Base-by-base conservation (phyloP, 1,140 invertebrate species). In the Drosophila carrolli region DNA sequence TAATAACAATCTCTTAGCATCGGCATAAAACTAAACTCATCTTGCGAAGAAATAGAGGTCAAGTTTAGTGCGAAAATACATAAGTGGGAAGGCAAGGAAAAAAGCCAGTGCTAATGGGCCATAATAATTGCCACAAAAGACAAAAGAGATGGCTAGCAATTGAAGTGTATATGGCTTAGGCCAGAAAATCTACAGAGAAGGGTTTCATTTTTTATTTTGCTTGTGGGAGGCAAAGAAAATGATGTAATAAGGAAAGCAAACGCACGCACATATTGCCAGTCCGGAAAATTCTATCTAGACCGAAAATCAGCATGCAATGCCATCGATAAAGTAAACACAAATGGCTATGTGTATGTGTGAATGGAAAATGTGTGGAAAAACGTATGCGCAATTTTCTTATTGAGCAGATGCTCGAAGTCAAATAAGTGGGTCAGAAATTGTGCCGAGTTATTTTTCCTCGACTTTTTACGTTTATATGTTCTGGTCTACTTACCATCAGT, bases 401-500 rank as follows among this genome's bases (percentile, higher is more conserved):
- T 75, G 62, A 78, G 65, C 58, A 57, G 63, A 62, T 61, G 63
- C 71, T 61, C 61, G 57, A 32, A 50, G 37, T 48, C 67, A 60
- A 35, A 53, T 75, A 88, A 78, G 47, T 89, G 76, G 83, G 84
- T 88, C 83, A 88, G 65, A 57, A 51, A 70, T 47, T 47, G 44
- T 50, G 16, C 44, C 50, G 14, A 19, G 40, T 54, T 50, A 47
- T 66, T 47, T 71, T 54, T 43, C 14, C 29, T 47, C 35, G 48
- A 19, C 27, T 48, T 55, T 57, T 60, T 46, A 35, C 23, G 63
- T 41, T 46, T 41, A 51, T 38, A 14, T 40, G 59, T 46, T 61
- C 56, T 59, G 44, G 79, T 60, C 58, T 77, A 86, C 84, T 78
- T 84, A 84, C 90, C 90, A 91, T 63, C 40, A 91, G 72, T 54